Evolutionary conservation across 2,888 invertebrate genomes (phyloP), one percentile per base, ranked within the genome.

Genomic region (Agapostemon virescens): DNA sequence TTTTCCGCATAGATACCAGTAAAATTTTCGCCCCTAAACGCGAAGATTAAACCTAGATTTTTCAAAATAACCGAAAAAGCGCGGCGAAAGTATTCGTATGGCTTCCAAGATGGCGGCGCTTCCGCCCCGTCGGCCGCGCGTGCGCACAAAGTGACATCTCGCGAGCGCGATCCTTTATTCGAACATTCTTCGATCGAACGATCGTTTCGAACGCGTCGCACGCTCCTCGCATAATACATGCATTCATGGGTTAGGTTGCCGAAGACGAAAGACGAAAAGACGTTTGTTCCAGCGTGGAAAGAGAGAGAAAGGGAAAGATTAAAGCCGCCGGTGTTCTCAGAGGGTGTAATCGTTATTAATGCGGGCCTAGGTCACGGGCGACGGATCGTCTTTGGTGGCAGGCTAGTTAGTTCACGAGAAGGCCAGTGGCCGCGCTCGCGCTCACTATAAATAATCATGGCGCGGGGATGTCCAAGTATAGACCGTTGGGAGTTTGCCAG

Each of bases 381-480:
- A 86, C 91, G 90, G 89, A 92, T 92, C 91, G 91, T 92, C 88
- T 88, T 88, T 90, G 87, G 91, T 90, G 89, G 90, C 90, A 45
- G 89, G 89, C 87, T 89, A 90, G 92, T 93, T 93, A 93, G 93
- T 93, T 94, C 93, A 94, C 94, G 93, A 93, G 93, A 93, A 93
- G 93, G 92, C 92, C 92, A 91, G 92, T 92, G 92, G 91, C 92
- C 91, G 92, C 92, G 91, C 91, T 90, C 94, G 93, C 93, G 93
- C 93, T 92, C 92, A 93, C 95, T 95, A 95, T 95, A 95, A 95
- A 95, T 95, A 95, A 94, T 94, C 93, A 93, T 93, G 94, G 94
- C 94, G 91, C 94, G 93, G 93, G 94, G 94, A 96, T 96, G 95
- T 95, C 96, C 96, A 96, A 97, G 96, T 97, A 96, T 97, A 97